Evolutionary conservation across 2,113 vertebrate genomes (phyloP).

Genomic region (Serinus canaria): DNA sequence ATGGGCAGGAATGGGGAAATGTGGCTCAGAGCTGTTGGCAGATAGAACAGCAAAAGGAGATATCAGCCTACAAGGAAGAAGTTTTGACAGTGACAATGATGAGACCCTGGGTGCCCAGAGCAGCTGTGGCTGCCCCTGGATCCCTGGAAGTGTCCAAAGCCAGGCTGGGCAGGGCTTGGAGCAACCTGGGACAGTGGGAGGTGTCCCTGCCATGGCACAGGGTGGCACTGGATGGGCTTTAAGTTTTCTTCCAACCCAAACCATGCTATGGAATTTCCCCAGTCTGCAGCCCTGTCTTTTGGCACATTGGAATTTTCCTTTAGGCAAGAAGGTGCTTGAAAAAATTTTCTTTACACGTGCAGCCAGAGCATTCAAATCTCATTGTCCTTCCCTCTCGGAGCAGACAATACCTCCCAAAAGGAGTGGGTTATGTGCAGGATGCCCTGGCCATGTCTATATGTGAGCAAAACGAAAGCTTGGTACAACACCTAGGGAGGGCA

Average conservation of each 20-base stretch:
- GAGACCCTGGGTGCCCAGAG: not conserved
- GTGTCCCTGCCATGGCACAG: not conserved
- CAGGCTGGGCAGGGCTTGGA: accelerated
- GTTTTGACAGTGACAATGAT: not conserved
- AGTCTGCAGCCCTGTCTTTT: not conserved
- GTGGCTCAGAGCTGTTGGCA: not conserved
- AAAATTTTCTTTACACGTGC: not conserved
- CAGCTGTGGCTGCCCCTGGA: not conserved
- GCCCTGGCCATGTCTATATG: accelerated
- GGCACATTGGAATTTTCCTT: not conserved
- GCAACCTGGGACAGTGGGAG: accelerated
- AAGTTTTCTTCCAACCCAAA: not conserved
- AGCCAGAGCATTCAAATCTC: not conserved
- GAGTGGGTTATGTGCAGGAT: not conserved
- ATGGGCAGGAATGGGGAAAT: not conserved
- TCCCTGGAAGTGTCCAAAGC: not conserved
- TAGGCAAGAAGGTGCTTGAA: not conserved
- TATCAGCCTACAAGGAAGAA: not conserved
- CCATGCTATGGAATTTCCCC: not conserved
- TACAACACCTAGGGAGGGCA: accelerated
- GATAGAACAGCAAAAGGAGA: accelerated
- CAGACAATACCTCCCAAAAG: not conserved
- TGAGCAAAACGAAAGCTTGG: not conserved
- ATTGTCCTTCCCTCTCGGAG: accelerated
- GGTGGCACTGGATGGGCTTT: not conserved